Evolutionary conservation across 2,797 vertebrate species (phyloP).

Genomic region (Phrynocephalus vlangalii): DNA sequence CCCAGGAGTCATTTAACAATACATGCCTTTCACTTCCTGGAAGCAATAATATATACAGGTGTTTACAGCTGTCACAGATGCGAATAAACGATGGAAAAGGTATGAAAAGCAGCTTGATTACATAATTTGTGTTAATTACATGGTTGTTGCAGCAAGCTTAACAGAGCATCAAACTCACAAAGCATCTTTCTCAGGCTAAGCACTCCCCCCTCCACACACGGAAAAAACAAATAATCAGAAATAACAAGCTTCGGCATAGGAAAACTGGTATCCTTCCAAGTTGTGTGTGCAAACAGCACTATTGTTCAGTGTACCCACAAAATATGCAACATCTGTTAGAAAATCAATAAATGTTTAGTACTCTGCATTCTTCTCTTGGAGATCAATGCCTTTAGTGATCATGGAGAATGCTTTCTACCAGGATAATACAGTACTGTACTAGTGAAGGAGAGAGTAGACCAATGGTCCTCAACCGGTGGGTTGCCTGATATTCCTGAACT

Average conservation of each 20-base stretch:
- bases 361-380: neutral
- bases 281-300: neutral
- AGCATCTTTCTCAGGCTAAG: neutral
- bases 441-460: neutral
- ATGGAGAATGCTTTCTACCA: neutral
- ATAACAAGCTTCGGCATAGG: neutral
- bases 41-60: conserved; percentile 27
- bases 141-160: conserved; percentile 12
- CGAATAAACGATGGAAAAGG: conserved; percentile 27
- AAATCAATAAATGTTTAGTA: conserved; percentile 1
- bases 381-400: neutral
- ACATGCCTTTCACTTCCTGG: conserved; percentile 20
- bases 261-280: conserved; percentile 12
- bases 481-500: too few relatives aligned
- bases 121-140: conserved; percentile 33
- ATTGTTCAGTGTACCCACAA: conserved; percentile 5
- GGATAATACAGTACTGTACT: neutral
- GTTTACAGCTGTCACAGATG: conserved; percentile 34
- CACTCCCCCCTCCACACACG: neutral
- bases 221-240: neutral
- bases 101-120: conserved; percentile 28
- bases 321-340: conserved; percentile 5
- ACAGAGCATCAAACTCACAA: conserved; percentile 1
- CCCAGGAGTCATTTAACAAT: conserved; percentile 23
- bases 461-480: too few relatives aligned